Base-by-base conservation (phyloP, 1,140 invertebrate genomes). In the Anastrepha obliqua region DNA sequence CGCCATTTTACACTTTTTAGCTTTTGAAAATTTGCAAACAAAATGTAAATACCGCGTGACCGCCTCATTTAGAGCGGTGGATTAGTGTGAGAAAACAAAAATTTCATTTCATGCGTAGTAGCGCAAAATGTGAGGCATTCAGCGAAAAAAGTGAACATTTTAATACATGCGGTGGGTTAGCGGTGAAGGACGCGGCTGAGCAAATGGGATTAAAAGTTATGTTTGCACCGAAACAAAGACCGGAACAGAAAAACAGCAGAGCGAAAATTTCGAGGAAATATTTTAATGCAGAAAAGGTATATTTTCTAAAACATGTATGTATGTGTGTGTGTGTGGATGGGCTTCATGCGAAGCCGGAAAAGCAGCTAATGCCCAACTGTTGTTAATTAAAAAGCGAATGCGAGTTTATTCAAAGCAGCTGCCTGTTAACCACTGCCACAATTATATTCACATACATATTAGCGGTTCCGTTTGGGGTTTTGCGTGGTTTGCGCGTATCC, bases 41-140 rank as follows among this genome's bases (percentile, higher is more conserved):
- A 44, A 74, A 74, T 44, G 67, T 15, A 74, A 74, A 74, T 47
- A 47, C 67, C 39, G 44, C 67, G 5, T n/a, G 15, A 47, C 67
- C 42, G 42, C 67, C 42, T 20, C 42, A 3, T 74, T 74, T 74
- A 3, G 67, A 42, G 4, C 1, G 67, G 2, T 0, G 11, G 17
- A 47, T 74, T 47, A 44, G 42, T 74, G 67, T 55, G 2, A 74
- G 4, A 74, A 74, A 74, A 74, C n/a, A n/a, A 3, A 74, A 74
- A 15, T 47, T 74, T 74, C 13, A 47, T 44, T 74, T 74, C n/a
- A 42, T 67, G 42, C 39, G 13, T 44, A 44, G 15, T 74, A 42
- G 11, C 1, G 39, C 15, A 2, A 65, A 74, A 74, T 55, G 51
- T 47, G 42, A 44, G 42, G 51, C 51, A 55, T 8, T 55, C 6